Evolutionary conservation across 2,113 vertebrate genomes (phyloP), one percentile per base, ranked within the genome.

Genomic region (Dasyornis broadbenti): DNA sequence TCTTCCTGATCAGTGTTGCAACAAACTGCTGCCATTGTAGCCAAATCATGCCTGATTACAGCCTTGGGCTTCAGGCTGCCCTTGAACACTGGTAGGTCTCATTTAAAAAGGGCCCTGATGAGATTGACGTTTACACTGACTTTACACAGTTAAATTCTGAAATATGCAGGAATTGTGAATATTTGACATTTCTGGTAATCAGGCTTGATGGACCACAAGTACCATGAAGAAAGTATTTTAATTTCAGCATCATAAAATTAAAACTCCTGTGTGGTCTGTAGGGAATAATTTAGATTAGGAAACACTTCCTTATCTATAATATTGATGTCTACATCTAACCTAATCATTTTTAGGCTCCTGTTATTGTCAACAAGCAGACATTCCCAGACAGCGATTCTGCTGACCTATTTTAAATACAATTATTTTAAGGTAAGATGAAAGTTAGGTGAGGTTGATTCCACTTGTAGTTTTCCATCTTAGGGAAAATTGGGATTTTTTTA

Each of bases 61-160:
- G 26, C 26, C 19, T 44, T 59, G 59, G 20, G 6, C 30, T 84
- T 50, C 60, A 64, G 39, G 28, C 11, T 57, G 52, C 18, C 16
- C 12, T 44, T 76, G 39, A 77, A 65, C 0, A 0, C 20, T 4
- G 9, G 4, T 33, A 2, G 1, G 0, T n/a, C 17, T 76, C 9
- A 22, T 75, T 68, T 60, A 2, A 65, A 86, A 66, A 44, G 22
- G 13, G 8, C 7, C 10, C 12, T 60, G 53, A 64, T 35, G 5
- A 65, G 11, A 13, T 17, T 71, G 10, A 42, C 50, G 86, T 80
- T 88, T 28, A 64, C 24, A 61, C 15, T 80, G 56, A 39, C 14
- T 54, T 53, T 33, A 81, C 27, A 18, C 5, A 56, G 20, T 37
- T 86, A 73, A 42, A 40, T 63, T 60, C 49, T 82, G 57, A 84